A percentile compares a stretch with the other conserved stretches of the same genome.
Evolutionary conservation across 2,113 vertebrate species (phyloP).

Genomic region (Aegithalos caudatus): DNA sequence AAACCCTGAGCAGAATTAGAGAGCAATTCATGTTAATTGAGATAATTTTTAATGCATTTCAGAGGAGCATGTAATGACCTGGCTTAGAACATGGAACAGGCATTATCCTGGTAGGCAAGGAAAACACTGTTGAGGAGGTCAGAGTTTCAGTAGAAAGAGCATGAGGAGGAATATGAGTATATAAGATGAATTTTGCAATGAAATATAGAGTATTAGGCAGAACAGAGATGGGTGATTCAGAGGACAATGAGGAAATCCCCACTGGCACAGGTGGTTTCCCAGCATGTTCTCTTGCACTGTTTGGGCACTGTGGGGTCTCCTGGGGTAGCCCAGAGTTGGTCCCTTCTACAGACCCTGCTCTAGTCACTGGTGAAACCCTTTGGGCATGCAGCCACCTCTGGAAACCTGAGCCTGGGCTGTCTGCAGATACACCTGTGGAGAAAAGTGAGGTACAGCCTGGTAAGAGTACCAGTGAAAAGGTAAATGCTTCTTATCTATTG

Average conservation of each 20-base stretch:
- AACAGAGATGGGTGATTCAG: not conserved
- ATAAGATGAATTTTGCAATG: not conserved
- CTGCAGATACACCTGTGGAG: not conserved
- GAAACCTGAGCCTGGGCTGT: not conserved
- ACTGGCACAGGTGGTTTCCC: not conserved
- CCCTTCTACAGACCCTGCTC: not conserved
- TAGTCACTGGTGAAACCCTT: not conserved
- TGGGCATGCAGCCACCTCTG: not conserved
- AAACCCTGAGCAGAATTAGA: not conserved
- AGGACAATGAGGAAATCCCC: not conserved
- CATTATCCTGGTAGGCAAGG: not conserved
- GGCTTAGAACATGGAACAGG: not conserved
- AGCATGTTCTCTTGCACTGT: rapidly evolving
- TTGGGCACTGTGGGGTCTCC: not conserved
- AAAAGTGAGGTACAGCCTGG: not conserved
- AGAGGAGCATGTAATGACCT: not conserved
- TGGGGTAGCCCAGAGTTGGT: not conserved
- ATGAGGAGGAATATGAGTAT: not conserved
- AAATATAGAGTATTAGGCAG: not conserved
- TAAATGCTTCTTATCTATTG: not conserved
- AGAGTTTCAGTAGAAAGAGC: not conserved
- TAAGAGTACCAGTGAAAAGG: not conserved
- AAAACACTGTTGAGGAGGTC: not conserved
- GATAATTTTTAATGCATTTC: not conserved
- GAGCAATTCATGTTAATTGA: not conserved